These are phyloP conservation scores for Drosophila sechellia DNA, from an alignment of 1,140 invertebrate genomes.

Conservation along the genomic window DNA sequence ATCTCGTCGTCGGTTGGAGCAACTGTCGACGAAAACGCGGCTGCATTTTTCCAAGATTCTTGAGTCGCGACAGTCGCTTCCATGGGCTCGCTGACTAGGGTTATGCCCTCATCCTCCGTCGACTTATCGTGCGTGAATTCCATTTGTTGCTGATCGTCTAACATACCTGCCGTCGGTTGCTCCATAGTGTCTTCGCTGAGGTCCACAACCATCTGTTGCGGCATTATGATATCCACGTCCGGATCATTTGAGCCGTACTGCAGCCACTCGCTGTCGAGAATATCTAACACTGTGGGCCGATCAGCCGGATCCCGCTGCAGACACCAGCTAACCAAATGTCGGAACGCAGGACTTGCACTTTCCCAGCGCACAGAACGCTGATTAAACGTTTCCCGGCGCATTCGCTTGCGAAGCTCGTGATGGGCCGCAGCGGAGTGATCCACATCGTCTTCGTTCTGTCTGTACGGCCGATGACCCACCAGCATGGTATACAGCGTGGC, in stretches of 20 bases:
- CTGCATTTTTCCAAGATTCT: not conserved
- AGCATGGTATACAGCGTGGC: conserved; percentile 95
- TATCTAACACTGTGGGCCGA: conserved; percentile 89
- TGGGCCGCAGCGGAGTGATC: conserved; percentile 40
- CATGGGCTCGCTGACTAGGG: not conserved
- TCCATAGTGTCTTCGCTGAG: conserved; percentile 61
- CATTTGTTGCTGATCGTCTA: not conserved
- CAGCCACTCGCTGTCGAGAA: conserved; percentile 89
- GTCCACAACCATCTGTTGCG: conserved; percentile 54
- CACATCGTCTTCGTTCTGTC: conserved; percentile 65
- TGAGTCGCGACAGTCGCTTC: conserved; percentile 1
- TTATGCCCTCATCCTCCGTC: conserved; percentile 13
- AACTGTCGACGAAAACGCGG: not conserved
- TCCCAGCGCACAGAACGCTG: conserved; percentile 87
- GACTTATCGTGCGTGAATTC: conserved; percentile 1
- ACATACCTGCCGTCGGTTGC: conserved; percentile 13
- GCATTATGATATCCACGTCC: conserved; percentile 46
- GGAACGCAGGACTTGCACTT: conserved; percentile 89
- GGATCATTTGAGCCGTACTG: conserved; percentile 29
- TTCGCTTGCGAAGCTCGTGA: conserved; percentile 56
- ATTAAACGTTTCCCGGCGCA: conserved; percentile 60
- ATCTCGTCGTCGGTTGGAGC: conserved; percentile 23
- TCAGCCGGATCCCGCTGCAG: conserved; percentile 91
- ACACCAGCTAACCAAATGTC: conserved; percentile 90
- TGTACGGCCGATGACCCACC: conserved; percentile 91